Conservation (phyloP, 2,113 vertebrate species). For the Embiotoca jacksoni region DNA sequence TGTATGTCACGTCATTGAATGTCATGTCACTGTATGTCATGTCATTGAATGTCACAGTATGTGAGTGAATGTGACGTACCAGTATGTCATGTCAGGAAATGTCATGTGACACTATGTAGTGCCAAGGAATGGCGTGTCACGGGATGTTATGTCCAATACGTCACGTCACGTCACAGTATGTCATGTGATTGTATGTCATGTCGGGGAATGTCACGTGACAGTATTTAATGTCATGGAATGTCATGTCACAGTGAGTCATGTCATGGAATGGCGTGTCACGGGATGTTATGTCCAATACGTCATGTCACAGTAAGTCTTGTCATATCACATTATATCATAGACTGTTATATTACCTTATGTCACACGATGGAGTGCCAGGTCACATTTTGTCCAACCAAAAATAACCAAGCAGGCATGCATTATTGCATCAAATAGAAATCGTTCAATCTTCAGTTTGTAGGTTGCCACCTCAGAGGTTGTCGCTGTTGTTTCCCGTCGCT, state of each 20-base stretch:
- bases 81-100: neutral
- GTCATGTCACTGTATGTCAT: neutral
- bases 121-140: neutral
- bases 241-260: neutral
- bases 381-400: too few species aligned
- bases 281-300: too few species aligned
- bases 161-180: neutral
- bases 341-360: too few species aligned
- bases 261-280: neutral
- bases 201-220: neutral
- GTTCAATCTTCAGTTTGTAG: too few species aligned
- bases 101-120: neutral
- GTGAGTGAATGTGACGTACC: neutral
- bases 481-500: too few species aligned
- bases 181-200: neutral
- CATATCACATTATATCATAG: too few species aligned
- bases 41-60: neutral
- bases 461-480: too few species aligned
- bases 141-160: neutral
- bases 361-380: too few species aligned
- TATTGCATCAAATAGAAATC: too few species aligned
- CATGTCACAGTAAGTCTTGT: too few species aligned
- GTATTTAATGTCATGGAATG: neutral
- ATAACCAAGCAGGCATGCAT: too few species aligned
- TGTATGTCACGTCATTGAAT: neutral